A percentile compares a stretch with the other conserved stretches of the same genome.
Conservation (phyloP, 1,140 invertebrate genomes). For the Drosophila nigrodunni region DNA sequence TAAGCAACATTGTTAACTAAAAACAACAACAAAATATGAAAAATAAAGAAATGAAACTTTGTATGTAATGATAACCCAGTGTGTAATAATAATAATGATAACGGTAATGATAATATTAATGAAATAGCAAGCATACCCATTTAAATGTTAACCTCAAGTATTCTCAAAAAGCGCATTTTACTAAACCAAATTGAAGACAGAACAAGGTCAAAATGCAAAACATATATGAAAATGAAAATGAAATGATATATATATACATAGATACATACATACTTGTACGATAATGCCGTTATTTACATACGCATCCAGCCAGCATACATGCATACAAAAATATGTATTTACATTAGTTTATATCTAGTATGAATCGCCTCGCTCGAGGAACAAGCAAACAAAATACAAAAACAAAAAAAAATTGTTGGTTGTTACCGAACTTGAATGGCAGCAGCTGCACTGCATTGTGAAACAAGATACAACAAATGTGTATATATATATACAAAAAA, state of each 20-base stretch:
- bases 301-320: slow-evolving; percentile 68
- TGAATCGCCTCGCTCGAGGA: slow-evolving; percentile 41
- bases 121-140: slow-evolving; percentile 56
- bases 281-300: slow-evolving; percentile 48
- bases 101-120: slow-evolving; percentile 31
- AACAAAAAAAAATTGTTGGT: slow-evolving; percentile 43
- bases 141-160: slow-evolving; percentile 82
- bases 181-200: slow-evolving; percentile 55
- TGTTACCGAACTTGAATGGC: slow-evolving; percentile 45
- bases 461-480: slow-evolving; percentile 42
- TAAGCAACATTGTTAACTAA: slow-evolving; percentile 80
- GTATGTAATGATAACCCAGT: slow-evolving; percentile 65
- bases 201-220: slow-evolving; percentile 34
- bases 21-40: slow-evolving; percentile 28
- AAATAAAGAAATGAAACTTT: slow-evolving; percentile 51
- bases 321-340: slow-evolving; percentile 14
- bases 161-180: slow-evolving; percentile 78
- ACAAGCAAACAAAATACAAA: slow-evolving; percentile 49
- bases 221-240: slow-evolving; percentile 28
- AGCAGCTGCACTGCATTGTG: slow-evolving; percentile 44
- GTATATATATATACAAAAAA: background rate
- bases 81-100: slow-evolving; percentile 63
- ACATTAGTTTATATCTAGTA: slow-evolving; percentile 45
- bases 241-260: slow-evolving; percentile 38
- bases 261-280: slow-evolving; percentile 25